phyloP scores from a whole-genome alignment of 2,888 invertebrate species.

The Tholera decimalis region DNA sequence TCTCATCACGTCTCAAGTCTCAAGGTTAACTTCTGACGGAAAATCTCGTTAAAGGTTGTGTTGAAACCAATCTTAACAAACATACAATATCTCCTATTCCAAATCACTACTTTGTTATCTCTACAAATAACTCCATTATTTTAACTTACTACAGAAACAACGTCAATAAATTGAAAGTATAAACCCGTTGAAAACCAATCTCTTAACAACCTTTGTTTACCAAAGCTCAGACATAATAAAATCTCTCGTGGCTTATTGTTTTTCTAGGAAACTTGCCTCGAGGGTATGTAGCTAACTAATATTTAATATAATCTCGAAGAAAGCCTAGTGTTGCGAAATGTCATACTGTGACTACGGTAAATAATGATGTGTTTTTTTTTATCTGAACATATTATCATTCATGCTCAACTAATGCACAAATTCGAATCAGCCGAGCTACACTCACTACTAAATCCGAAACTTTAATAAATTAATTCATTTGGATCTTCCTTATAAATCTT shows the following conservation, averaged over 20 bases:
- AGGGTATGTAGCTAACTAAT: constrained; percentile 30
- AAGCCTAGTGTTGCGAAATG: no score
- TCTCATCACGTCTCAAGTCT: no score
- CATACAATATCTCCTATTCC: not conserved
- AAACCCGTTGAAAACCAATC: constrained; percentile 38
- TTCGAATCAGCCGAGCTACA: no score
- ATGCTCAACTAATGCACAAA: no score
- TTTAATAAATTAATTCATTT: no score
- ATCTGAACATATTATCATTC: no score
- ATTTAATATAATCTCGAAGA: constrained; percentile 30
- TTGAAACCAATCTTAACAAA: not conserved
- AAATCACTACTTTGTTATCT: not conserved
- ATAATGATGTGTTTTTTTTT: no score
- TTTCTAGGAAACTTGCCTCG: constrained; percentile 16
- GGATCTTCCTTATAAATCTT: no score
- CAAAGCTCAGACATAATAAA: constrained; percentile 22
- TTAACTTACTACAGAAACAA: not conserved
- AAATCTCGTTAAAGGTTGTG: no score
- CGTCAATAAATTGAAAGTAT: constrained; percentile 5
- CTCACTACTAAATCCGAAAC: no score
- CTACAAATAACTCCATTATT: not conserved
- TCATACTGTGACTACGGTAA: no score
- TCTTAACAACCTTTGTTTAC: constrained; percentile 23
- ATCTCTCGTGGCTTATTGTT: constrained; percentile 36
- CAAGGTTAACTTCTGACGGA: no score